Evolutionary conservation across 2,113 vertebrate genomes (phyloP).

Genomic region (Tetraodon nigroviridis): DNA sequence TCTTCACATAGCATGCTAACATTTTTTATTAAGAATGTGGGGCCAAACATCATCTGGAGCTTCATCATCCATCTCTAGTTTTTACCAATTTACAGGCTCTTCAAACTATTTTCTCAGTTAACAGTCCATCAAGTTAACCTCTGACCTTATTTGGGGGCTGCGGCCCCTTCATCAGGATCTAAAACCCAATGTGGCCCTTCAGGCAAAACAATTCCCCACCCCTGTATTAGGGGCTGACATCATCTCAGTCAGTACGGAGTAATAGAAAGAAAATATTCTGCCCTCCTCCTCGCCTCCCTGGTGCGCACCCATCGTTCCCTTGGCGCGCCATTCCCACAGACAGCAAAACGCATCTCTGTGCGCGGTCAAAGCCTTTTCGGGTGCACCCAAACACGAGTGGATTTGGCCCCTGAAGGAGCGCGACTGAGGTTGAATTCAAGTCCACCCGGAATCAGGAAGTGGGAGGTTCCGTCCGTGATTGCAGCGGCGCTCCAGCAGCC

Average conservation of each 20-base stretch:
- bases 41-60: no score
- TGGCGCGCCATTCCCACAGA: slow-evolving; percentile 61
- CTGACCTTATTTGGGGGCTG: no score
- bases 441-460: slow-evolving; percentile 74
- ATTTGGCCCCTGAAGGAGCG: slow-evolving; percentile 32
- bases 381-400: slow-evolving; percentile 38
- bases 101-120: no score
- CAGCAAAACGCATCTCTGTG: slow-evolving; percentile 31
- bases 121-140: no score
- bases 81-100: no score
- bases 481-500: slow-evolving; percentile 43
- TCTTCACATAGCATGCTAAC: no score
- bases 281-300: slow-evolving; percentile 41
- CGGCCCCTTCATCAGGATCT: no score
- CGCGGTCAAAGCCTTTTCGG: slow-evolving; percentile 35
- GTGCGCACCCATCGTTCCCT: slow-evolving; percentile 37
- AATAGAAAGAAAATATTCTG: slow-evolving; percentile 75
- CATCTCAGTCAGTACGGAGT: slow-evolving; percentile 67
- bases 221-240: slow-evolving; percentile 77
- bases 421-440: slow-evolving; percentile 47
- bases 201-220: no score
- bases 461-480: slow-evolving; percentile 65
- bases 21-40: no score
- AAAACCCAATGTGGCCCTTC: no score
- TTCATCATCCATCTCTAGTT: no score